phyloP scores from a whole-genome alignment of 2,888 invertebrate genomes.

The Leucania comma region DNA sequence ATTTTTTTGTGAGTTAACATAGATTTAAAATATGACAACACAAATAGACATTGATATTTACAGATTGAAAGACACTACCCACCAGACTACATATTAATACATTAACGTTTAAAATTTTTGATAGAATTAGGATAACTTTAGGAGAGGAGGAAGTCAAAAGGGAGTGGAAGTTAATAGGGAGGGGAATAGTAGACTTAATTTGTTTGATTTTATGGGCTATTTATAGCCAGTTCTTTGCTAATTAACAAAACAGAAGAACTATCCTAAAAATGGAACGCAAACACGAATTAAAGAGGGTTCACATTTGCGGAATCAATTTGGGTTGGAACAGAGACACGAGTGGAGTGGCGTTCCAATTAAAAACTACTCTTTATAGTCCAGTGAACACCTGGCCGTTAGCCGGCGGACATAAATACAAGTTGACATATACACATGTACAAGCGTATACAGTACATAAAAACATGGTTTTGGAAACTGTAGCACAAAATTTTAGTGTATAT shows the following conservation, averaged over 20 bases:
- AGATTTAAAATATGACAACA: too few species aligned
- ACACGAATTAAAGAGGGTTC: constrained; percentile 13
- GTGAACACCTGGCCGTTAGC: constrained; percentile 48
- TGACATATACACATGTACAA: constrained; percentile 1
- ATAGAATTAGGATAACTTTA: too few species aligned
- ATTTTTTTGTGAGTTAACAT: too few species aligned
- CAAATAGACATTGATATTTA: too few species aligned
- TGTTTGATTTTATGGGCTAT: background rate
- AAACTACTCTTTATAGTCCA: constrained; percentile 55
- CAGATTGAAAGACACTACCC: too few species aligned
- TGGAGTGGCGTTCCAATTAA: constrained; percentile 59
- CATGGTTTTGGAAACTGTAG: constrained; percentile 15
- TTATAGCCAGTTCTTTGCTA: background rate
- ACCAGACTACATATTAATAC: too few species aligned
- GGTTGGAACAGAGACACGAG: constrained; percentile 18
- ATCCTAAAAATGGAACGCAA: constrained; percentile 8
- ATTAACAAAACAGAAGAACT: background rate
- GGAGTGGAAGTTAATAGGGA: too few species aligned
- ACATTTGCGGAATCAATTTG: constrained; percentile 38
- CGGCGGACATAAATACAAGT: constrained; percentile 19
- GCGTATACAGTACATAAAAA: background rate
- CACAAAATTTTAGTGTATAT: background rate
- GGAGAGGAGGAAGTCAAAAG: too few species aligned
- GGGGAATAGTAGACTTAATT: too few species aligned
- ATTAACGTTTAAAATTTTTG: too few species aligned